Percentiles rank a stretch among this genome's conserved stretches.
These are phyloP conservation scores for Echinops telfairi DNA, from an alignment of 2,113 vertebrate species.

Conservation along the genomic window DNA sequence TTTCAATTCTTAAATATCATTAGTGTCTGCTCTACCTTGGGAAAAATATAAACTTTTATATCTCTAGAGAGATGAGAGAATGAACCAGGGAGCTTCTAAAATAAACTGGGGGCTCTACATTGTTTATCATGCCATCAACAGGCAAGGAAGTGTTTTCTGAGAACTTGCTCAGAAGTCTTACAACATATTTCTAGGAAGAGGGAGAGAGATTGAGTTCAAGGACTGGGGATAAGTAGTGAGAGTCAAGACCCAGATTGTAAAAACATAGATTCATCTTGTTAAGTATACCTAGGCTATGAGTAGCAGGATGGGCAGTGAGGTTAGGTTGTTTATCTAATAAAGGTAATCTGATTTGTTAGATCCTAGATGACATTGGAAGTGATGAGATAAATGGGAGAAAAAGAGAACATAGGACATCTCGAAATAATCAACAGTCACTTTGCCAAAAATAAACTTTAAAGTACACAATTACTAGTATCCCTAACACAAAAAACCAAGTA, in stretches of 20 bases:
- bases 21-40: conserved; percentile 12
- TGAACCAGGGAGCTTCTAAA: conserved; percentile 57
- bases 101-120: conserved; percentile 4
- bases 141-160: conserved; percentile 29
- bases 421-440: too few relatives aligned
- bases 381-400: neutral
- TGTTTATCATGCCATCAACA: conserved; percentile 41
- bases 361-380: conserved; percentile 25
- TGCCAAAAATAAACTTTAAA: too few relatives aligned
- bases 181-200: conserved; percentile 10
- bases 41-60: neutral
- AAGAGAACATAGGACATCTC: too few relatives aligned
- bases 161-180: conserved; percentile 20
- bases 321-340: neutral
- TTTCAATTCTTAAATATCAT: conserved; percentile 60
- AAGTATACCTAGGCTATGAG: neutral
- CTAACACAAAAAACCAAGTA: too few relatives aligned
- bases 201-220: neutral
- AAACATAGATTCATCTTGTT: neutral
- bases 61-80: conserved; percentile 59
- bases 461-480: too few relatives aligned
- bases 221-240: neutral
- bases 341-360: conserved; percentile 23
- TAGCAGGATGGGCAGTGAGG: neutral
- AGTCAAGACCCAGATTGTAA: conserved; percentile 4